Conservation (phyloP, 1,140 invertebrate genomes). For the Drosophila nigromelanica region DNA sequence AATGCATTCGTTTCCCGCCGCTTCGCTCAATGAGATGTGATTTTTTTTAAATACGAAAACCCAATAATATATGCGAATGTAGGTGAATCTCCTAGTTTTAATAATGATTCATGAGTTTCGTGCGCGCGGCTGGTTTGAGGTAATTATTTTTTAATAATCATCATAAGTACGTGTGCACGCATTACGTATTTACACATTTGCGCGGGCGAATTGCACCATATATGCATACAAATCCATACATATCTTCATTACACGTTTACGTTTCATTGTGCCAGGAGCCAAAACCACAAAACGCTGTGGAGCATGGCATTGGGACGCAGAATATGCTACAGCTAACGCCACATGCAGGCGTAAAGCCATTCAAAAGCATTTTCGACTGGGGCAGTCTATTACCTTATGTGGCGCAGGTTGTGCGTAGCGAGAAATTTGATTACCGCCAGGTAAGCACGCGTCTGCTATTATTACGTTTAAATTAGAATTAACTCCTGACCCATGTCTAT, state of each 20-base stretch:
- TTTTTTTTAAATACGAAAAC: slow-evolving; percentile 4
- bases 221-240: not conserved
- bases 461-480: slow-evolving; percentile 14
- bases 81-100: slow-evolving; percentile 29
- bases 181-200: slow-evolving; percentile 9
- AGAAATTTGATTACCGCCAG: slow-evolving; percentile 76
- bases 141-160: slow-evolving; percentile 31
- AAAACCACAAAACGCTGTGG: slow-evolving; percentile 58
- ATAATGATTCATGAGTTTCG: slow-evolving; percentile 60
- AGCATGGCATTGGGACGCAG: slow-evolving; percentile 75
- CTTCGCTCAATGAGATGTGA: slow-evolving; percentile 41
- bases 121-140: slow-evolving; percentile 79
- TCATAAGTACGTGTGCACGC: not conserved
- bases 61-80: not conserved
- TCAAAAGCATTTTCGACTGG: slow-evolving; percentile 65
- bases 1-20: slow-evolving; percentile 26
- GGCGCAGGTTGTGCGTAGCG: slow-evolving; percentile 83
- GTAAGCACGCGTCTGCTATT: slow-evolving; percentile 36
- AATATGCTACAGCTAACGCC: slow-evolving; percentile 79
- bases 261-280: slow-evolving; percentile 57
- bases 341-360: slow-evolving; percentile 71
- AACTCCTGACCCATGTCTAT: slow-evolving; percentile 17
- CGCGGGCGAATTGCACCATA: slow-evolving; percentile 64
- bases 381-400: slow-evolving; percentile 82
- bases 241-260: not conserved